Evolutionary conservation across 2,888 invertebrate species (phyloP), one percentile per base, ranked within the genome.

Genomic region (Trisateles emortualis): DNA sequence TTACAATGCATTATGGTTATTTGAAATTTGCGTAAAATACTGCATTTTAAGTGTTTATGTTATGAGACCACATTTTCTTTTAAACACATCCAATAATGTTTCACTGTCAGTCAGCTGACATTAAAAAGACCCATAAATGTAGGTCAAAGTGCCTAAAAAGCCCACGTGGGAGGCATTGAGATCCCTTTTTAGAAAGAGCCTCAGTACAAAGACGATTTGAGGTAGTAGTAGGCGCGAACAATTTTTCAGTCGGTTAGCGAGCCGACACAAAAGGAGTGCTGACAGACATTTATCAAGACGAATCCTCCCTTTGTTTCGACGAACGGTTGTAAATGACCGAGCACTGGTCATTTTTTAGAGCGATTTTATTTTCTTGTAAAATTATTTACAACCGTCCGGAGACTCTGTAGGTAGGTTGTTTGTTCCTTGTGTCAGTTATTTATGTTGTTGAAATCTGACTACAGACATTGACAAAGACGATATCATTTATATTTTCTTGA

Each of bases 221-320:
- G 35, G 40, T 19, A 8, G 29, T 47, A 14, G 36, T 48, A 49
- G 47, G 51, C 42, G 59, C 40, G 57, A 36, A 53, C 65, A 57
- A 72, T 76, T 55, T 67, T 64, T 70, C 76, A 65, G 49, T 64
- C 62, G 55, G 68, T 59, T 68, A 61, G 49, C 48, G 55, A 48
- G 55, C 52, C 56, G 13, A 29, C 47, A 64, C 64, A 68, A 73
- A 72, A 65, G 63, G 48, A 59, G 39, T 29, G 46, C 56, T 41
- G 60, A 48, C 53, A 52, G 67, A 59, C 67, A 65, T 66, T 68
- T 64, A 68, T 68, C 66, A 73, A 51, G 47, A 45, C 52, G 56
- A 56, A 50, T 14, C 29, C 47, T 24, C 42, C 73, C 67, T 63
- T 76, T 74, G 73, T 72, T 68, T 67, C 33, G 38, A 19, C 17